Evolutionary conservation across 2,113 vertebrate species (phyloP), one percentile per base, ranked within the genome.

Genomic region (Myiagra hebetior): DNA sequence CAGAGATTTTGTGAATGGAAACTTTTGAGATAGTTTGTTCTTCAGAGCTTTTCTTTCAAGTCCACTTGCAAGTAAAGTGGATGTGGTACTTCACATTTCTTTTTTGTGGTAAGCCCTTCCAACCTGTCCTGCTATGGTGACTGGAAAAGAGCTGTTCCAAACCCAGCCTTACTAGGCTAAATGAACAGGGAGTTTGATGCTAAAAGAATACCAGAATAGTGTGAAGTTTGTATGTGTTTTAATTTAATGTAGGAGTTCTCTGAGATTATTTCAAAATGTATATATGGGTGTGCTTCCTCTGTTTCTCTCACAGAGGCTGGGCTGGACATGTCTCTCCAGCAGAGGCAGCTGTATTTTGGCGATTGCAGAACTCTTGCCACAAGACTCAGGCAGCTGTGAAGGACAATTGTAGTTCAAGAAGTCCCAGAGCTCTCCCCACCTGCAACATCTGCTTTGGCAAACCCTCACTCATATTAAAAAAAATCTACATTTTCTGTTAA

Each of bases 261-360:
- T 28, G 64, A 81, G 31, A 35, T 70, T 0, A 31, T 47, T 84
- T 47, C 7, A 59, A 22, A 21, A 39, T 8, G 7, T 5, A 1
- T 18, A 16, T 9, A 6, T 7, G 3, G 13, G 10, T 73, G 31
- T 37, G 8, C 33, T 68, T 81, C 42, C 20, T 53, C 46, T 52
- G 21, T 74, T 81, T 79, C 20, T 19, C 11, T 39, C 2, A 3
- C 10, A 26, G 62, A 67, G 78, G 16, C 27, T 91, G 62, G 26
- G 23, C 49, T 68, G 44, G 35, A 44, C 24, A 19, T 79, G 49
- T 68, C 23, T 31, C 5, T 78, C 18, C 23, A 39, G 47, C n/a
- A 69, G 86, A 77, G 59, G 15, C n/a, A 85, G 15, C 5, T 0
- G 0, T 72, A 8, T 15, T 74, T 39, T 15, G n/a, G 57, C 2